Evolutionary conservation across 1,140 invertebrate genomes (phyloP), one percentile per base, ranked within the genome.

Genomic region (Bombus balteatus): DNA sequence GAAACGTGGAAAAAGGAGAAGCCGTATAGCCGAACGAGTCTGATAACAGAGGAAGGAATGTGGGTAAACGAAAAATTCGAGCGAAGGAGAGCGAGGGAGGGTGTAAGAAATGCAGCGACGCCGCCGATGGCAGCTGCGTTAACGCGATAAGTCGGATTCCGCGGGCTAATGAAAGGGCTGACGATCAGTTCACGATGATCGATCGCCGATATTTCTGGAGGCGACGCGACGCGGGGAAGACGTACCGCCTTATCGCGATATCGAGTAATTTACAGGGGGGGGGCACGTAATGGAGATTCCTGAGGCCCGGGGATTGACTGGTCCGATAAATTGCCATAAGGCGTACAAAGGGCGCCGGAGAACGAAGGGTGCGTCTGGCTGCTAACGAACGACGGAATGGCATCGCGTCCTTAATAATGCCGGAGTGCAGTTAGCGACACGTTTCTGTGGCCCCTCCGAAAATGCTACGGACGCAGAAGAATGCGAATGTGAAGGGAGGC

Each of bases 301-400:
- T 62, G 78, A 74, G 72, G 65, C 18, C 47, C 47, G 75, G 74
- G 86, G 86, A 85, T 90, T 34, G 88, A 77, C 78, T 65, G 88
- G 41, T 47, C 74, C 89, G 76, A 90, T 90, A 90, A 90, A 90
- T 90, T 78, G 89, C 88, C 86, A 88, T 86, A 88, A 90, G 79
- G 83, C 88, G 79, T 39, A 83, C 86, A 77, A 90, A 90, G 83
- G 76, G 34, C 43, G 8, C 15, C 66, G 22, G 47, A 39, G 37
- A 53, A 75, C n/a, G 37, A 34, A 41, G 59, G 82, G 39, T 28
- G 32, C 32, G 57, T 47, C 65, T 57, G 57, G 59, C 34, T 81
- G 73, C 41, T 87, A 79, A 87, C 86, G 81, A 84, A 87, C 74
- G 57, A 73, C n/a, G 62, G 43, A 81, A 81, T 68, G 43, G 78